A percentile compares a stretch with the other conserved stretches of the same genome.
These are phyloP conservation scores for Melanerpes aurifrons DNA, from an alignment of 2,113 vertebrate genomes.

Conservation along the genomic window DNA sequence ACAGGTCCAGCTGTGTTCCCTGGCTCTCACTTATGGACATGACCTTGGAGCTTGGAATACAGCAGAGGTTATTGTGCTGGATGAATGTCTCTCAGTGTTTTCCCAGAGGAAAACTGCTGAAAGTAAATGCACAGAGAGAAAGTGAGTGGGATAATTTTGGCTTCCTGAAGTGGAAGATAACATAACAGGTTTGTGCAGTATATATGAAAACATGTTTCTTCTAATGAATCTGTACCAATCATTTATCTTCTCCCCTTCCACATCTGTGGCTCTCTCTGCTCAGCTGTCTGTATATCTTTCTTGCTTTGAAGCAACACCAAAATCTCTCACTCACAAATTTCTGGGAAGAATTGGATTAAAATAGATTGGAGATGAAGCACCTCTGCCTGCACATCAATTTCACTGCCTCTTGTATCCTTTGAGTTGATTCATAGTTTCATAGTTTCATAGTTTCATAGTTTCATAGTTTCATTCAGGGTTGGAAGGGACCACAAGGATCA, in stretches of 20 bases:
- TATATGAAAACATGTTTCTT: not conserved
- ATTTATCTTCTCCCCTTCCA: not conserved
- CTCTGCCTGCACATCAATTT: not conserved
- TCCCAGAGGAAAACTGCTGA: not conserved
- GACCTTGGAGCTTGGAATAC: not conserved
- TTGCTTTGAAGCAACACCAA: not conserved
- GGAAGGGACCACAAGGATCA: too few species aligned
- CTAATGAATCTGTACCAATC: rapidly evolving
- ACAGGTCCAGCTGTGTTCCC: not conserved
- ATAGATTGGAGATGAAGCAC: not conserved
- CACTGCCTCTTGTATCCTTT: not conserved
- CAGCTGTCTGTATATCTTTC: not conserved
- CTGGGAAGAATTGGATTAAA: not conserved
- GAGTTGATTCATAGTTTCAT: too few species aligned
- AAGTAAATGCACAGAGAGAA: not conserved
- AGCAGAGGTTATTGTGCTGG: not conserved
- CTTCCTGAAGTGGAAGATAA: not conserved
- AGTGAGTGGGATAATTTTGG: not conserved
- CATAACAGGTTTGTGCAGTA: not conserved
- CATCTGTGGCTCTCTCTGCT: not conserved
- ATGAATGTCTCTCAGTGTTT: not conserved
- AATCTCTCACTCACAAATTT: not conserved
- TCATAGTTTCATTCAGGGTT: too few species aligned
- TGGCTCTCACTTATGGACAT: not conserved
- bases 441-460: too few species aligned